Percentiles rank a stretch among this genome's conserved stretches.
phyloP scores from a whole-genome alignment of 2,797 vertebrate species.

The Aselliscus stoliczkanus region DNA sequence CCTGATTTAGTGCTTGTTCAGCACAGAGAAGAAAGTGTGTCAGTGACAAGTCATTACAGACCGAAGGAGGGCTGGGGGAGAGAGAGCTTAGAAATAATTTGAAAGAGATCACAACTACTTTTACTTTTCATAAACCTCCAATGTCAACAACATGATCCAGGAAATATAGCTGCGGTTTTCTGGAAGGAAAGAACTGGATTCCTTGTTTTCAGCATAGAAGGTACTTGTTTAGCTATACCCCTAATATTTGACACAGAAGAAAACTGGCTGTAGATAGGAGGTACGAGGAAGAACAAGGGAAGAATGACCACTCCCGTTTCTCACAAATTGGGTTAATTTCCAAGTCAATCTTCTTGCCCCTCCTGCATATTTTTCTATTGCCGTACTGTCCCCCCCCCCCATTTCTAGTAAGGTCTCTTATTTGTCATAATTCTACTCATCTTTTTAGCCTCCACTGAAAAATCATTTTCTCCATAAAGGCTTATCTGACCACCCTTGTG shows the following conservation, averaged over 20 bases:
- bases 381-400: neutral
- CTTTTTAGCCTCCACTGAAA: neutral
- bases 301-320: neutral
- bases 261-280: neutral
- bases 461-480: neutral
- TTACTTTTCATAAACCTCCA: conserved; percentile 63
- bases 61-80: neutral
- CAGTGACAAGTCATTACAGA: conserved; percentile 46
- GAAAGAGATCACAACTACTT: conserved; percentile 65
- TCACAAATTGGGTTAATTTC: neutral
- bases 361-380: neutral
- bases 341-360: neutral
- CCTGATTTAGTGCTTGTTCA: conserved; percentile 50
- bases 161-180: conserved; percentile 64
- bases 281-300: neutral
- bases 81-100: conserved; percentile 65
- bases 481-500: neutral
- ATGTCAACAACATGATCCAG: conserved; percentile 65
- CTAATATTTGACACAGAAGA: conserved; percentile 25
- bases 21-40: conserved; percentile 51
- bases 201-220: conserved; percentile 55
- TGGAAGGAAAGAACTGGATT: conserved; percentile 46
- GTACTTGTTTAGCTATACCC: conserved; percentile 35
- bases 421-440: neutral
- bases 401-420: neutral